Evolutionary conservation across 2,797 vertebrate species (phyloP), one percentile per base, ranked within the genome.

Genomic region (Premnoplex brunnescens): DNA sequence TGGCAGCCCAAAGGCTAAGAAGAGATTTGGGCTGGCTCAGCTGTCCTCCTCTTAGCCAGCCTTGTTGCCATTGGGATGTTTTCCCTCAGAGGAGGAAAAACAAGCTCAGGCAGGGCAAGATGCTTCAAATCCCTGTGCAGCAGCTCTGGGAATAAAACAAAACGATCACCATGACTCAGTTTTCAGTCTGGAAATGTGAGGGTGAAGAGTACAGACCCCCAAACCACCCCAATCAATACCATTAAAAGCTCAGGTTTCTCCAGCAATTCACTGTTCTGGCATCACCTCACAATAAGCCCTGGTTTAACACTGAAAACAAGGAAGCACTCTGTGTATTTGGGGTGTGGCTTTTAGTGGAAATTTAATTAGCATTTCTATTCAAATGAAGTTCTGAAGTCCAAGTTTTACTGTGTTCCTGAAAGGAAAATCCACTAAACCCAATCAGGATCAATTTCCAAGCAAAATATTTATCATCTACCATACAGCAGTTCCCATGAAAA

Each of bases 231-330:
- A 34, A 2, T 18, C 0, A 0, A 68, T 12, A 39, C 15, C 73
- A 88, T 64, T 49, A 41, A 78, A 84, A 78, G 59, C 54, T 86
- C 82, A 75, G 23, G n/a, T 84, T 91, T 89, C 82, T 58, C 43
- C 43, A 85, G 63, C 66, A 60, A 64, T 80, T 88, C 83, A 44
- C 37, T 46, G 18, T 7, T 68, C 48, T 37, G 69, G 37, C 52
- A 80, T 69, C 59, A 68, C 13, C 58, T 78, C 59, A 69, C 55
- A 34, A 32, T 0, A 1, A 85, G 60, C 30, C 20, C 56, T 71
- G 44, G 26, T 34, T 91, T 48, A 88, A 80, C 49, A 52, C 5
- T 1, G 12, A 68, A 51, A 78, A 91, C 7, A 24, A 77, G 79
- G 44, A 60, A 68, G 73, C 37, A 32, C 14, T 88, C 66, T 30